These are phyloP conservation scores for Macropus fuliginosus DNA, from an alignment of 2,797 vertebrate species.

Conservation along the genomic window DNA sequence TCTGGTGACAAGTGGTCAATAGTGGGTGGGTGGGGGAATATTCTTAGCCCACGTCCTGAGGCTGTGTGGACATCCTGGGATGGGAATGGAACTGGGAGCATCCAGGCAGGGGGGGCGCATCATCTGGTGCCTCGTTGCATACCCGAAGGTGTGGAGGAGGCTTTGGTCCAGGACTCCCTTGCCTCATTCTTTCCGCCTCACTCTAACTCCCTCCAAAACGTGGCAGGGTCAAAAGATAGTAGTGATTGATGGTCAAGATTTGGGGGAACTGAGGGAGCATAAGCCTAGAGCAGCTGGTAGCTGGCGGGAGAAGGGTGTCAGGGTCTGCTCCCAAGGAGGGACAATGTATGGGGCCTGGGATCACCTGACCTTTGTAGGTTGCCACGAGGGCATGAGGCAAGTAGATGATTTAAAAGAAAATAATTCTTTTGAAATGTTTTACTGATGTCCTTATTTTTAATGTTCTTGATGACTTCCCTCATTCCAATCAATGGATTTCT, in stretches of 20 bases:
- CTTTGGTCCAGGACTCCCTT: not conserved
- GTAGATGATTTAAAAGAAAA: not conserved
- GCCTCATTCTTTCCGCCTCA: not conserved
- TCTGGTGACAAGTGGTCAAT: not conserved
- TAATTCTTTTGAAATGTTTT: not conserved
- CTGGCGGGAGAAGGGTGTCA: not conserved
- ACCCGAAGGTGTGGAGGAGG: not conserved
- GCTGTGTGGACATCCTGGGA: not conserved
- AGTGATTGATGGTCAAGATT: not conserved
- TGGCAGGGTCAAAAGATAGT: not conserved
- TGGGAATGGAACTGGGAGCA: not conserved
- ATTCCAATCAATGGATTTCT: not conserved
- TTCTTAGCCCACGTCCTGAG: not conserved
- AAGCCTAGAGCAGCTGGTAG: not conserved
- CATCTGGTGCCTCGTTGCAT: not conserved
- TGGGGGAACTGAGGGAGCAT: not conserved
- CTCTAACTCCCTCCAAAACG: not conserved
- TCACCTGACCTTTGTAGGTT: not conserved
- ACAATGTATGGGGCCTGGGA: not conserved
- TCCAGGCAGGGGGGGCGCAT: not conserved
- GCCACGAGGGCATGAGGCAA: not conserved
- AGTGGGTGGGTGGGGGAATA: not conserved
- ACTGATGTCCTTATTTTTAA: not conserved
- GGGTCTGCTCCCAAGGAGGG: not conserved
- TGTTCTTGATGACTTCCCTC: not conserved